phyloP scores from a whole-genome alignment of 2,113 vertebrate genomes.

The Sceloporus tristichus region DNA sequence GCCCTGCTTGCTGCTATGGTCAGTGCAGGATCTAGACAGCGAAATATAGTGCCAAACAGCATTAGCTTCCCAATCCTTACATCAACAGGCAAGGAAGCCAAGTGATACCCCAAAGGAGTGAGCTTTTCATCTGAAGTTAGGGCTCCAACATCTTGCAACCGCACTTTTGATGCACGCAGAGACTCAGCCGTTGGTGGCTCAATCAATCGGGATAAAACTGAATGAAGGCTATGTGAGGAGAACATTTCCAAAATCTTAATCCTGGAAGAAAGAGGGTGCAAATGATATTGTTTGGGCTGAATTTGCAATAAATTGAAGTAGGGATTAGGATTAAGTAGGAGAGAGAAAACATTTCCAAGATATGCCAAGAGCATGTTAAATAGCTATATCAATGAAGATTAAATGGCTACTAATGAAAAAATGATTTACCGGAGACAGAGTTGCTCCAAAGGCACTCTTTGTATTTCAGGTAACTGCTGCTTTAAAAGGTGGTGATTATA shows the following conservation, averaged over 20 bases:
- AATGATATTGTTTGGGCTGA: background rate
- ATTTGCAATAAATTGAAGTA: background rate
- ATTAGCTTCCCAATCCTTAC: slow-evolving; percentile 97
- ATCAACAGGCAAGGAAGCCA: slow-evolving; percentile 96
- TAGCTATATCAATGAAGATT: background rate
- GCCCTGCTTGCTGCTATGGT: slow-evolving; percentile 97
- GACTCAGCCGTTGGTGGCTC: slow-evolving; percentile 87
- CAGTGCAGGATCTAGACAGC: slow-evolving; percentile 94
- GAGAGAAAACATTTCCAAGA: background rate
- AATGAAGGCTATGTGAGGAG: slow-evolving; percentile 83
- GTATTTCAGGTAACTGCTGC: slow-evolving; percentile 96
- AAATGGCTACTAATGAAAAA: background rate
- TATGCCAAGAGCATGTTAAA: background rate
- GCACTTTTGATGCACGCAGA: slow-evolving; percentile 87
- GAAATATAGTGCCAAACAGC: slow-evolving; percentile 97
- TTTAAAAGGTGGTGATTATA: slow-evolving; percentile 88
- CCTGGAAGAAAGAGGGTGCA: slow-evolving; percentile 71
- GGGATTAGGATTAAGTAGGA: background rate
- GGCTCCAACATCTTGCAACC: slow-evolving; percentile 92
- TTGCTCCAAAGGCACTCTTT: slow-evolving; percentile 94
- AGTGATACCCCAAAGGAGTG: slow-evolving; percentile 94
- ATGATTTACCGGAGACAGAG: slow-evolving; percentile 90
- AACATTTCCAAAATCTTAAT: slow-evolving; percentile 97
- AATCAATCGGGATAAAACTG: slow-evolving; percentile 89
- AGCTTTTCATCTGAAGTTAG: slow-evolving; percentile 89